Conservation (phyloP, 2,113 vertebrate genomes). For the Gallinago jamesoni region DNA sequence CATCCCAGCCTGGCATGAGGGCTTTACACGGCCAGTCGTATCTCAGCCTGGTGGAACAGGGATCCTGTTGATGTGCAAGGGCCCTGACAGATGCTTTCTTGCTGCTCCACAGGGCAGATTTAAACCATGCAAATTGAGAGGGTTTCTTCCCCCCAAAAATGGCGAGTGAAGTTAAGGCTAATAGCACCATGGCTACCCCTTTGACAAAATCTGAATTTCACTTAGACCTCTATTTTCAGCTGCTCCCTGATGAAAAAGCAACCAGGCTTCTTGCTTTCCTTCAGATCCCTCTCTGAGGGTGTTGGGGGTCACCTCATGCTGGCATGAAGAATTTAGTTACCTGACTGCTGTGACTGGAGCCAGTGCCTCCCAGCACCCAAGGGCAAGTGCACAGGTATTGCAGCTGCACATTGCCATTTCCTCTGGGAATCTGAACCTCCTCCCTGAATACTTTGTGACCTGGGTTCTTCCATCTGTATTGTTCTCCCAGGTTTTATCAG, state of each 20-base stretch:
- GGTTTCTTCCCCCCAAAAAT: background rate
- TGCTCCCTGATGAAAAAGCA: background rate
- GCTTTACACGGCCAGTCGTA: background rate
- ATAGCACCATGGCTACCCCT: background rate
- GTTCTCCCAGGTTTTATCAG: background rate
- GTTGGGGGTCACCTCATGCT: fast-evolving
- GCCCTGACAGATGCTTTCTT: fast-evolving
- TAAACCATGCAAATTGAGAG: background rate
- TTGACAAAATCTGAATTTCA: background rate
- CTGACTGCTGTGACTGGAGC: background rate
- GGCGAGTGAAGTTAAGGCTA: background rate
- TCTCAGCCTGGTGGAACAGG: background rate
- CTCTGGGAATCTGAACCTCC: background rate
- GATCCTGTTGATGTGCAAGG: fast-evolving
- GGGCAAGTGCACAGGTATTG: background rate
- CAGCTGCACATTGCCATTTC: background rate
- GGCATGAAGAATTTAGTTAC: background rate
- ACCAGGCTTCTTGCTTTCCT: background rate
- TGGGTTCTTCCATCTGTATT: background rate
- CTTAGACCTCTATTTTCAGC: background rate
- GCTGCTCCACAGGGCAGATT: background rate
- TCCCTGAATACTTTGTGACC: background rate
- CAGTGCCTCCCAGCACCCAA: background rate
- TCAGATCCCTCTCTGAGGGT: background rate
- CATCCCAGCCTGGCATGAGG: fast-evolving